Base-by-base conservation (phyloP, 2,797 vertebrate genomes). In the Aldrovandia affinis region DNA sequence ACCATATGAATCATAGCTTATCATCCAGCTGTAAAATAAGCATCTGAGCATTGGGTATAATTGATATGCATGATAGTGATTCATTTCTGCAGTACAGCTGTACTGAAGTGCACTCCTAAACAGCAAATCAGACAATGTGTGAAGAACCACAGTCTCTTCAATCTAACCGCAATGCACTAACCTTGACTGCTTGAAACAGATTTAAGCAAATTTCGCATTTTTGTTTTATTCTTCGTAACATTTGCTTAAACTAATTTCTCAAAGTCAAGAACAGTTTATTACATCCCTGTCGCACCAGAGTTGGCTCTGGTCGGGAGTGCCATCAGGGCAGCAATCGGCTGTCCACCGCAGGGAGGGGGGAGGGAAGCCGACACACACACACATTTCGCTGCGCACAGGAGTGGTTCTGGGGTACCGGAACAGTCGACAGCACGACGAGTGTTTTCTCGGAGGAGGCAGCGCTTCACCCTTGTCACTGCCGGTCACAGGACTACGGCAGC, bases 21-120 rank as follows among this genome's bases (percentile, higher is more conserved):
- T 70, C 3, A 55, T 33, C 73, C 61, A 52, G 59, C 30, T 70
- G 47, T 30, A n/a, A 20, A 30, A 75, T 59, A 52, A 79, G 59
- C 50, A 63, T 14, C 6, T 63, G n/a, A 42, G 55, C 33, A 59
- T 36, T 59, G 30, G 59, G 52, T 57, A 80, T 65, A 80, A 80
- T 70, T 84, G 75, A 84, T 84, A 79, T 63, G 59, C 12, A 22
- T 65, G 73, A 36, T 47, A 39, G 44, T 75, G n/a, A 75, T 85
- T 85, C 52, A 82, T 78, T 78, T 63, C 18, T 83, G 75, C 39
- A n/a, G 39, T 44, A 3, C 42, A 77, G 73, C 2, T 77, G 14
- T 78, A 44, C 52, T 80, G 47, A 80, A 36, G 78, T 80, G 47
- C 73, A 44, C 73, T 47, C 25, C 36, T 25, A n/a, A 77, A n/a